Evolutionary conservation across 2,797 vertebrate genomes (phyloP).

Genomic region (Schizopygopsis malacanthus): DNA sequence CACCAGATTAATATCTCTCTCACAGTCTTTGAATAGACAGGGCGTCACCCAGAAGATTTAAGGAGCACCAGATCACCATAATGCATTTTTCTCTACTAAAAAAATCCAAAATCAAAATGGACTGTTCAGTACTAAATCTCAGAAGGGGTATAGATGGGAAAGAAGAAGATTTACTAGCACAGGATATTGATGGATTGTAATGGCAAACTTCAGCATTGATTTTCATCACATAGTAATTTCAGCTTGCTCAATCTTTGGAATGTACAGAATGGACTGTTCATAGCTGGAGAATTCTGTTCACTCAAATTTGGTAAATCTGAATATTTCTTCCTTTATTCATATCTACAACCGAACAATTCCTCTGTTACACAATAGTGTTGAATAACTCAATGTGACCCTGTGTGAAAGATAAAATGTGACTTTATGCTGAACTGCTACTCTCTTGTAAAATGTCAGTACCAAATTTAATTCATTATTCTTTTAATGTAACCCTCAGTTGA

Average conservation of each 20-base stretch:
- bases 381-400: constrained; percentile 1
- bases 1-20: constrained; percentile 8
- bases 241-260: background rate
- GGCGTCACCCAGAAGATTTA: constrained; percentile 29
- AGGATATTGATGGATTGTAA: constrained; percentile 34
- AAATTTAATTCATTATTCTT: constrained; percentile 28
- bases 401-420: constrained; percentile 16
- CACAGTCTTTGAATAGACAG: background rate
- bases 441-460: constrained; percentile 26
- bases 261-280: constrained; percentile 12
- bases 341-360: background rate
- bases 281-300: background rate
- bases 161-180: constrained; percentile 28
- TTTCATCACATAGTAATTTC: constrained; percentile 33
- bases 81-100: constrained; percentile 13
- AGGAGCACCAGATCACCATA: background rate
- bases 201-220: constrained; percentile 15
- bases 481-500: constrained; percentile 31
- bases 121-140: constrained; percentile 39
- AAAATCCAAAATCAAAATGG: background rate
- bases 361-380: background rate
- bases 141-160: constrained; percentile 8
- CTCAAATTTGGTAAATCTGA: background rate
- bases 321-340: background rate
- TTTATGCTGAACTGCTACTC: constrained; percentile 12